Evolutionary conservation across 2,113 vertebrate genomes (phyloP).

Genomic region (Proterorhinus semilunaris): DNA sequence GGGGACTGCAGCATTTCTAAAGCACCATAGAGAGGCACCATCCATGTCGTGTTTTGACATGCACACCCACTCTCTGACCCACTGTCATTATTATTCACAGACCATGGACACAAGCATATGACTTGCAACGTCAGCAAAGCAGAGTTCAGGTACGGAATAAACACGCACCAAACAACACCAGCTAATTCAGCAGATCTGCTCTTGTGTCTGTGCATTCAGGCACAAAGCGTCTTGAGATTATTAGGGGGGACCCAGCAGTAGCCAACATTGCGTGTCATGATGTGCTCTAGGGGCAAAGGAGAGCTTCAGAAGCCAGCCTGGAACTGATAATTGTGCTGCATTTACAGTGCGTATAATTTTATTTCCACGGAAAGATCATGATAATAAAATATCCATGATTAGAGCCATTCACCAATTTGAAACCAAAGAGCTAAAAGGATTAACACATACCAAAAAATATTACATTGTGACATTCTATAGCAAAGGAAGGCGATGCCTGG

Average conservation of each 20-base stretch:
- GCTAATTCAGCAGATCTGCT: constrained; percentile 33
- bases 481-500: no score
- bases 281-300: constrained; percentile 20
- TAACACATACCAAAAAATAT: no score
- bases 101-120: neutral
- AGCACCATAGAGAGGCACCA: neutral
- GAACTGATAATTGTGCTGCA: constrained; percentile 28
- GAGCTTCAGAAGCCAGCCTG: constrained; percentile 43
- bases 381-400: no score
- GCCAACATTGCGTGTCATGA: neutral
- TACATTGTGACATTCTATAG: no score
- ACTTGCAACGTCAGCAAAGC: constrained; percentile 27
- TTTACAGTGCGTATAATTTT: no score
- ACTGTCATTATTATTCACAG: constrained; percentile 17
- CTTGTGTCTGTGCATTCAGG: constrained; percentile 8
- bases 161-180: neutral
- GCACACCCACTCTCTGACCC: constrained; percentile 35
- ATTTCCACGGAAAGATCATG: no score
- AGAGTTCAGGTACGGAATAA: constrained; percentile 2
- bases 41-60: constrained; percentile 11
- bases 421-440: no score
- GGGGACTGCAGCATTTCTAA: constrained; percentile 1
- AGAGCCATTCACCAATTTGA: no score
- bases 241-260: neutral
- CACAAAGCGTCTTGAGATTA: neutral